A percentile compares a stretch with the other conserved stretches of the same genome.
Conservation (phyloP, 1,140 invertebrate genomes). For the Platorchestia sp. region DNA sequence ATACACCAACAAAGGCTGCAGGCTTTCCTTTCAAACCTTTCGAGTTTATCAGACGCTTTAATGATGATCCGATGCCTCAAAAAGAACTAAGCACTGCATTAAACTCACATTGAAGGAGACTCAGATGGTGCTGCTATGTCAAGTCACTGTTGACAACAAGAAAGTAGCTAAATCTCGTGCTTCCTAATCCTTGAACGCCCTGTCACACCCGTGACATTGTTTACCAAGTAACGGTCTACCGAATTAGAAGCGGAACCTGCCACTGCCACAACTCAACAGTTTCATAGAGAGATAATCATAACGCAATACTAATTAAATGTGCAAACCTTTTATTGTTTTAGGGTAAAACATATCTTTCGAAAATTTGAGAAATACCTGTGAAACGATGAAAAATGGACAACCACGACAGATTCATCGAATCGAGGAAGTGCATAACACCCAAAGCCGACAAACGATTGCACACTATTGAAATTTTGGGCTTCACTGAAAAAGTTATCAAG, state of each 20-base stretch:
- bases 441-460: too few relatives aligned
- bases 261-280: too few relatives aligned
- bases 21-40: not conserved
- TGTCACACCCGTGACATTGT: not conserved
- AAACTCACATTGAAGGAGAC: not conserved
- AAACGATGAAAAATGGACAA: too few relatives aligned
- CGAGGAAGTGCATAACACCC: too few relatives aligned
- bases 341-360: too few relatives aligned
- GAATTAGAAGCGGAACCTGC: not conserved
- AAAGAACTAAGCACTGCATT: not conserved
- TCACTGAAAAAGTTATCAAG: too few relatives aligned
- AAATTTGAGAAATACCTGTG: too few relatives aligned
- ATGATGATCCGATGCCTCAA: not conserved
- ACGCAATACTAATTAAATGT: too few relatives aligned
- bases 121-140: not conserved
- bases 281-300: too few relatives aligned
- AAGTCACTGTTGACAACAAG: constrained; percentile 29
- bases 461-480: too few relatives aligned
- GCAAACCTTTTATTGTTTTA: too few relatives aligned
- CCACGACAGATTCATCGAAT: too few relatives aligned
- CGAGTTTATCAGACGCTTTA: not conserved
- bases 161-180: not conserved
- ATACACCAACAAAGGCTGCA: not conserved
- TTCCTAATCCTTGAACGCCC: not conserved
- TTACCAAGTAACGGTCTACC: not conserved